Base-by-base conservation (phyloP, 2,113 vertebrate genomes). In the Syrrhaptes paradoxus region DNA sequence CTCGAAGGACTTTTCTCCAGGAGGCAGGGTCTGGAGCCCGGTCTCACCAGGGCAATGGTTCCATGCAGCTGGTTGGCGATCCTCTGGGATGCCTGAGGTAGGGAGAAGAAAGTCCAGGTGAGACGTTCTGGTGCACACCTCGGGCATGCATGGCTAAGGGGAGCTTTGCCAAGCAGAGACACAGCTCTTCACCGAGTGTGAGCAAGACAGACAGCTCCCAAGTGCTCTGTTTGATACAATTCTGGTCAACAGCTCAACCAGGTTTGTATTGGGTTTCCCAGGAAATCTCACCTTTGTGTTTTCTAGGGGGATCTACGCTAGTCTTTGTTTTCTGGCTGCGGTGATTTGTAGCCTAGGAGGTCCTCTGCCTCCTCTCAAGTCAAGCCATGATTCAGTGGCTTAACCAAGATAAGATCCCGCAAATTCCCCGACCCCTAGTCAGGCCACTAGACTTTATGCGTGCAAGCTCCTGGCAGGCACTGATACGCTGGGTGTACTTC, bases 11-110 rank as follows among this genome's bases (percentile, higher is more conserved):
- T 77, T 17, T n/a, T 91, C 29, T 98, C 96, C 2, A 78, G 38
- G 1, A 81, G 91, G 88, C 94, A 95, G 16, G 93, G 73, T 85
- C 58, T 93, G 51, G 96, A 89, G 34, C 98, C 95, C 0, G 97
- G 96, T 61, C 96, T 98, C 62, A 98, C 66, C 79, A 98, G 77
- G 2, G 98, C 98, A 1, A 98, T 98, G 22, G 98, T 98, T 43
- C 98, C 97, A 0, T 98, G 98, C 49, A 98, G 93, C 88, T 98
- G 98, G 95, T 98, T 98, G 80, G 98, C 87, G 38, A 98, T 98
- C 78, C 84, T 95, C 95, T 98, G 98, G 28, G 98, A 98, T 3
- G 94, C 97, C 97, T 98, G 79, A 18, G 21, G 38, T 5, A 43
- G 48, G 51, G 59, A 21, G 8, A 45, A n/a, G 4, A 84, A n/a